Evolutionary conservation across 2,113 vertebrate species (phyloP).

Genomic region (Erpornis zantholeuca): DNA sequence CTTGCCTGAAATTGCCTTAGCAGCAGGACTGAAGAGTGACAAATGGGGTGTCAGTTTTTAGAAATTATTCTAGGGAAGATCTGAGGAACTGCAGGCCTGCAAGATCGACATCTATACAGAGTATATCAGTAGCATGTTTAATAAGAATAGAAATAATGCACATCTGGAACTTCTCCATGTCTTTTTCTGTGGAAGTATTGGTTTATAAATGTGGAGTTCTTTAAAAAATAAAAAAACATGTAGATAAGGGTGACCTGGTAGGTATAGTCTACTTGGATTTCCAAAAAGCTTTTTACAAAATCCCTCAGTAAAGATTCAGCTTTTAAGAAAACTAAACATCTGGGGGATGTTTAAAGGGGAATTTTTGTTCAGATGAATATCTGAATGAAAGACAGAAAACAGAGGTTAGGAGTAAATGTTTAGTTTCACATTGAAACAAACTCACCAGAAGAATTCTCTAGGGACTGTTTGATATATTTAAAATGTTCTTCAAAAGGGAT

Average conservation of each 20-base stretch:
- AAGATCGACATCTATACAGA: not conserved
- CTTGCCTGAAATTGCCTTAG: not conserved
- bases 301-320: not conserved
- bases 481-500: not conserved
- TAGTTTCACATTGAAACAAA: not conserved
- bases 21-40: not conserved
- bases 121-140: constrained; percentile 8
- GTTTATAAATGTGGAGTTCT: not conserved
- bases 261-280: not conserved
- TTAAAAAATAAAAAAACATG: not conserved
- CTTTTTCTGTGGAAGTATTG: not conserved
- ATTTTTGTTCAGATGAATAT: constrained; percentile 41
- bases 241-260: constrained; percentile 13
- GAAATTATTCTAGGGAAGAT: constrained; percentile 14
- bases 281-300: constrained; percentile 23
- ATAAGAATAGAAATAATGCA: not conserved
- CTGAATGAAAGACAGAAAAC: constrained; percentile 17
- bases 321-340: constrained; percentile 25
- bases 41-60: not conserved
- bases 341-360: not conserved
- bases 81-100: not conserved
- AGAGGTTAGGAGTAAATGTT: constrained; percentile 5
- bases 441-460: not conserved
- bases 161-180: constrained; percentile 27
- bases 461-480: not conserved